phyloP scores from a whole-genome alignment of 2,113 vertebrate species.

The Pionites leucogaster region DNA sequence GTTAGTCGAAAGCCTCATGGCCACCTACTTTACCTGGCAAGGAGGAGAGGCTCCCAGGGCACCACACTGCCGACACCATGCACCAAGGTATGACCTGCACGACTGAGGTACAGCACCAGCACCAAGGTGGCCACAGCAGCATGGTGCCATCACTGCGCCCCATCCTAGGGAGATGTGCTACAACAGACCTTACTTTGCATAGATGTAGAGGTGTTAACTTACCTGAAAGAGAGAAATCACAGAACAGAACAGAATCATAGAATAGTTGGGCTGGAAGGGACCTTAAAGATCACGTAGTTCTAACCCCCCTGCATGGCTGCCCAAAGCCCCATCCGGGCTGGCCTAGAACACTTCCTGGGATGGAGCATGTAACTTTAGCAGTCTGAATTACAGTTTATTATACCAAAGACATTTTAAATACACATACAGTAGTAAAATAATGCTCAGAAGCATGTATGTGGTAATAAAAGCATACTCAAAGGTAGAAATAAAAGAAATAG shows the following conservation, averaged over 20 bases:
- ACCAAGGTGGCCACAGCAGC: fast-evolving
- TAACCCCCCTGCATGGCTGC: neutral
- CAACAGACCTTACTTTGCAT: no score
- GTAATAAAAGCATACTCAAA: neutral
- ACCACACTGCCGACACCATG: fast-evolving
- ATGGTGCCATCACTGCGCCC: fast-evolving
- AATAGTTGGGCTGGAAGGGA: neutral
- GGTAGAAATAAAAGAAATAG: neutral
- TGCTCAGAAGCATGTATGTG: neutral
- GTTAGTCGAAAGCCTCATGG: neutral
- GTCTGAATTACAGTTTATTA: neutral
- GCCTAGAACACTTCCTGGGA: neutral
- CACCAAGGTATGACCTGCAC: fast-evolving
- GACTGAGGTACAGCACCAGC: neutral
- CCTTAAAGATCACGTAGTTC: neutral
- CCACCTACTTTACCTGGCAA: fast-evolving
- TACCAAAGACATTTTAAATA: neutral
- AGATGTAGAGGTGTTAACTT: neutral
- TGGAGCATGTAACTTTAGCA: neutral
- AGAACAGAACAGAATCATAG: neutral
- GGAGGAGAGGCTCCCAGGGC: fast-evolving
- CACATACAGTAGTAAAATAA: neutral
- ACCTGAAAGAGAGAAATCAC: neutral
- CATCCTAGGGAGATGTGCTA: fast-evolving
- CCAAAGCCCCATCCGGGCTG: neutral